Percentiles rank a stretch among this genome's conserved stretches.
phyloP scores from a whole-genome alignment of 2,797 vertebrate genomes.

The Sciurus carolinensis region DNA sequence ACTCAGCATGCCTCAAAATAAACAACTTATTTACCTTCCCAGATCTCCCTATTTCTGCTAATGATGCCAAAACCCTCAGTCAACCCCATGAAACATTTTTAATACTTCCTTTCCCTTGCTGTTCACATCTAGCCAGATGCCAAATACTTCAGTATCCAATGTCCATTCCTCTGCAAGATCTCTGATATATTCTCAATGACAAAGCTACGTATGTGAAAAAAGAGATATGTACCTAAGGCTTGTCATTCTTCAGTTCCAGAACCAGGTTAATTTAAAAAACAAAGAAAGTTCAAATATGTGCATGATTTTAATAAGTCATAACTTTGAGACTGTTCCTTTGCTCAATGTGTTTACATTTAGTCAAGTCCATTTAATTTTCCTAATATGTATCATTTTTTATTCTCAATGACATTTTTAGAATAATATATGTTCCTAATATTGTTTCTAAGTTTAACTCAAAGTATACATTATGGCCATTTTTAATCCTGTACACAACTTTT shows the following conservation, averaged over 20 bases:
- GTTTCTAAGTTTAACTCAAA: slow-evolving; percentile 60
- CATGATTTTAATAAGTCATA: slow-evolving; percentile 3
- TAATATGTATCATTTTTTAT: slow-evolving; percentile 22
- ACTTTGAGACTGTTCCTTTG: background rate
- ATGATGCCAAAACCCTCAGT: background rate
- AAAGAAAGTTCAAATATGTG: background rate
- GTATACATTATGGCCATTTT: background rate
- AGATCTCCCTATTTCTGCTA: background rate
- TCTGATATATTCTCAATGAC: background rate
- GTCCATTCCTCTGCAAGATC: background rate
- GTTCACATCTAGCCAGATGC: background rate
- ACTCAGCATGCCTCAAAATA: background rate
- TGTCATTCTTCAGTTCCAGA: background rate
- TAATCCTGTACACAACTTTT: slow-evolving; percentile 37
- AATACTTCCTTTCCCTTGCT: background rate
- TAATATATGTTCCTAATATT: background rate
- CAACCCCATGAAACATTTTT: background rate
- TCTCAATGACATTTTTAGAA: background rate
- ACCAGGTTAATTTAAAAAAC: background rate
- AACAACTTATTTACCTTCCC: background rate
- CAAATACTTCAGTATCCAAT: background rate
- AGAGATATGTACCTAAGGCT: background rate
- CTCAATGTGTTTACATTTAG: background rate
- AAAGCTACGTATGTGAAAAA: background rate
- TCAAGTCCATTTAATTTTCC: slow-evolving; percentile 11